Evolutionary conservation across 1,140 invertebrate genomes (phyloP).

Genomic region (Lepidurus packardi): DNA sequence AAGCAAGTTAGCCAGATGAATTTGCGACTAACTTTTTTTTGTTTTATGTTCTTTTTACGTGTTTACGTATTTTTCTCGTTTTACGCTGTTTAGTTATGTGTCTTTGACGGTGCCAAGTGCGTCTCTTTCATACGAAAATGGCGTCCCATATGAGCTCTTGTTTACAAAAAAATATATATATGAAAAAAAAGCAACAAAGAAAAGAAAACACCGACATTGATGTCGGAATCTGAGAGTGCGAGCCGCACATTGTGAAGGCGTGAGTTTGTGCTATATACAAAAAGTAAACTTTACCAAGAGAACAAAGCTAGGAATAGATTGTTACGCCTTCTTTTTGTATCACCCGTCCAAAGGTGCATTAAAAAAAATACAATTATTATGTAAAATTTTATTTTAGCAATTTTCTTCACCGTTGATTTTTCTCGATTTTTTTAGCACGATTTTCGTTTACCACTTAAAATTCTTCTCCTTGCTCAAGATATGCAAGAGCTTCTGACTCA

Average conservation of each 20-base stretch:
- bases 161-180: not conserved
- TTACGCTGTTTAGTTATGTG: not conserved
- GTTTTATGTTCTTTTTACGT: not conserved
- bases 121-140: slow-evolving; percentile 11
- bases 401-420: not conserved
- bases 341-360: not conserved
- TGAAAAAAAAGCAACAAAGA: not conserved
- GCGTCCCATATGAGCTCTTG: not conserved
- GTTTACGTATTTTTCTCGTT: not conserved
- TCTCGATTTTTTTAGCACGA: not conserved
- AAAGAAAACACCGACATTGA: not conserved
- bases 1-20: too few relatives aligned
- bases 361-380: not conserved
- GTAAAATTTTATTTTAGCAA: not conserved
- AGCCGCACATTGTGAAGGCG: not conserved
- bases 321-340: not conserved
- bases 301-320: not conserved
- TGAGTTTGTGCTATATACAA: slow-evolving; percentile 3
- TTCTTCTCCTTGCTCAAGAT: slow-evolving; percentile 30
- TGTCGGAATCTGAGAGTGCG: not conserved
- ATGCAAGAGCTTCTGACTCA: slow-evolving; percentile 27
- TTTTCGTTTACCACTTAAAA: slow-evolving; percentile 24
- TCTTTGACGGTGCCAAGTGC: not conserved
- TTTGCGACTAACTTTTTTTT: too few relatives aligned
- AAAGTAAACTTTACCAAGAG: not conserved